Conservation (phyloP, 2,888 invertebrate species). For the Heterodera filipjevi region DNA sequence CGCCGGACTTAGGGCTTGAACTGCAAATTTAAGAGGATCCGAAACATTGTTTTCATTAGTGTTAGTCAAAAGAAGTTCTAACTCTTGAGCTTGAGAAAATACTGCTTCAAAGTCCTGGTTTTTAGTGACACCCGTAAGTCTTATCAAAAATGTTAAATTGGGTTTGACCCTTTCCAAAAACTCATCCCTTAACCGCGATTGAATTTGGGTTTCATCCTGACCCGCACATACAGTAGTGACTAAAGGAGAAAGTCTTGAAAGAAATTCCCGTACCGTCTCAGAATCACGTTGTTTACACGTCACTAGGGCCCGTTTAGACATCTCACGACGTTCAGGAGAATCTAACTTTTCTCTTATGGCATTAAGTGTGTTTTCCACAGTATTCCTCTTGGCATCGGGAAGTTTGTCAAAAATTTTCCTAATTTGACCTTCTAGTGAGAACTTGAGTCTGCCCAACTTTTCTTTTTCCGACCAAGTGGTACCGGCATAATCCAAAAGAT, state of each 20-base stretch:
- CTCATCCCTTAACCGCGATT: not conserved
- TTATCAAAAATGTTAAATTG: not conserved
- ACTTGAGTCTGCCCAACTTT: constrained; percentile 10
- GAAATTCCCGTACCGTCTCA: constrained; percentile 2
- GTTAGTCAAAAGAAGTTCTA: not conserved
- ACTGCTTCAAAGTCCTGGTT: not conserved
- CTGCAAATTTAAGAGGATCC: not conserved
- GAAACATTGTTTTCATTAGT: not conserved
- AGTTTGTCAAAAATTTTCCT: constrained; percentile 13
- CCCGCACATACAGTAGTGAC: not conserved
- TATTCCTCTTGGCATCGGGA: not conserved
- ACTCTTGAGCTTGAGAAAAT: not conserved
- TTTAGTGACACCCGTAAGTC: not conserved
- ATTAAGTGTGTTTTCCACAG: not conserved
- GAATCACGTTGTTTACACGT: constrained; percentile 3
- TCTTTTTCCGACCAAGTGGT: not conserved
- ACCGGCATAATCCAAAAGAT: not conserved
- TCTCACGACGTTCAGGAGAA: not conserved
- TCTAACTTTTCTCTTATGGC: not conserved
- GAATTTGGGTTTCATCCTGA: not conserved
- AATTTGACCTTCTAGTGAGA: not conserved
- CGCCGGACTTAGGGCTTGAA: not conserved
- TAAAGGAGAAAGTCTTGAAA: not conserved
- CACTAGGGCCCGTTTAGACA: not conserved
- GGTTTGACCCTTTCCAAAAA: constrained; percentile 16